Percentiles rank a stretch among this genome's conserved stretches.
These are phyloP conservation scores for Rattus norvegicus DNA, from an alignment of 2,113 vertebrate genomes.

Conservation along the genomic window GRCr8 NC_086023.1:136841501-136842000, in stretches of 20 bases:
- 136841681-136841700: not conserved
- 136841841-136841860: not conserved
- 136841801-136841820: not conserved
- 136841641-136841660: not conserved
- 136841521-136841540: no score
- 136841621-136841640: not conserved
- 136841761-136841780: not conserved
- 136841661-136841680: not conserved
- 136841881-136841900: not conserved
- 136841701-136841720: not conserved
- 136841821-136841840: not conserved
- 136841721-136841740: not conserved
- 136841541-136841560: no score
- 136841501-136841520: not conserved
- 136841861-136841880: not conserved
- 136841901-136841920: not conserved
- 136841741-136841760: not conserved
- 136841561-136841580: not conserved
- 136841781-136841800: conserved; percentile 1
- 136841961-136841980: not conserved
- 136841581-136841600: not conserved
- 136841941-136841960: not conserved
- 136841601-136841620: not conserved
- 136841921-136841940: not conserved
- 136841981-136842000: not conserved